Evolutionary conservation across 2,888 invertebrate genomes (phyloP).

Genomic region (Cheilosia pagana): DNA sequence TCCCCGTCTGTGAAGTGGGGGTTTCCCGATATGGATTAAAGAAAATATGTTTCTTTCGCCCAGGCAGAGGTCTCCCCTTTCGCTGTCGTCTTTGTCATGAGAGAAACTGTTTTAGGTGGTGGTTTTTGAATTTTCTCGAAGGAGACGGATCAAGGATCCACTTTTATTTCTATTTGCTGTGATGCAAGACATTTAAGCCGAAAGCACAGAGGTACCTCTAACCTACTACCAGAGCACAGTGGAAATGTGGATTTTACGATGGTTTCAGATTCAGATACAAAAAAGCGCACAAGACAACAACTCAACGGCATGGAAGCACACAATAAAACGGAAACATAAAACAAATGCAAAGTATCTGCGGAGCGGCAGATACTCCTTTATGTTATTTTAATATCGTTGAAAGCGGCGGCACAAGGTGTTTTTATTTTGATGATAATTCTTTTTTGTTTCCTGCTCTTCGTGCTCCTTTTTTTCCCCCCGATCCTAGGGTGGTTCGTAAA

Average conservation of each 20-base stretch:
- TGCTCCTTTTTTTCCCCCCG: neutral
- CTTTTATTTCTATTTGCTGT: constrained; percentile 63
- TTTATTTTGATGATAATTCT: constrained; percentile 64
- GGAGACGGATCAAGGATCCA: constrained; percentile 42
- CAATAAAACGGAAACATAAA: constrained; percentile 64
- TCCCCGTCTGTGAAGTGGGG: constrained; percentile 39
- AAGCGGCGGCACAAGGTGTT: constrained; percentile 66
- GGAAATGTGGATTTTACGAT: constrained; percentile 46
- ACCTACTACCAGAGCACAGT: neutral
- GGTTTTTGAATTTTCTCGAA: neutral
- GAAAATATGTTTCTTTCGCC: constrained; percentile 34
- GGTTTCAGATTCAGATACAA: constrained; percentile 22
- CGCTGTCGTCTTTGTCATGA: constrained; percentile 31
- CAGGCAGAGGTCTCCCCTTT: constrained; percentile 36
- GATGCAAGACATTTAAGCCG: constrained; percentile 56
- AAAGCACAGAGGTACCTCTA: constrained; percentile 16
- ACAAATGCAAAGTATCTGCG: constrained; percentile 73
- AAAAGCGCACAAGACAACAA: neutral
- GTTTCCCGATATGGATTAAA: constrained; percentile 20
- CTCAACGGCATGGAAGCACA: constrained; percentile 12
- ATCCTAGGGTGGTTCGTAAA: constrained; percentile 30
- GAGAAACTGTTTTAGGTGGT: constrained; percentile 49
- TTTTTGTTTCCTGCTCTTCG: neutral
- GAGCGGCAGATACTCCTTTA: constrained; percentile 67
- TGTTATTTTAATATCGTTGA: constrained; percentile 66